Evolutionary conservation across 2,888 invertebrate genomes (phyloP).

Genomic region (Candidula unifasciata): DNA sequence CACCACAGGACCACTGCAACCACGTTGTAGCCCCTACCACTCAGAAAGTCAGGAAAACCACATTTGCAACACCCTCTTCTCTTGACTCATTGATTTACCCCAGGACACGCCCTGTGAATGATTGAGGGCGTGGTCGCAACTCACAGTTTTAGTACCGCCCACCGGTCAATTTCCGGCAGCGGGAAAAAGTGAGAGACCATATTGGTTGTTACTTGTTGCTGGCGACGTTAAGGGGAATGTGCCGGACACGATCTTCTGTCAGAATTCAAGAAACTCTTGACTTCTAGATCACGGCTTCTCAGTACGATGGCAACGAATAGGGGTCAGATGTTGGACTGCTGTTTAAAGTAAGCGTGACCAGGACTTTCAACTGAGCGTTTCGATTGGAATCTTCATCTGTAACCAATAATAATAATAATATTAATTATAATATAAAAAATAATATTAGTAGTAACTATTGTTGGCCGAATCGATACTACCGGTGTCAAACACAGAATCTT

Average conservation of each 20-base stretch:
- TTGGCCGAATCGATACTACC: no score
- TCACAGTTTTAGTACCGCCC: not conserved
- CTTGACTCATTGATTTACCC: not conserved
- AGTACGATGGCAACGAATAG: no score
- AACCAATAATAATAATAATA: no score
- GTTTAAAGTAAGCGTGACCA: no score
- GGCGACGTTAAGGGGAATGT: not conserved
- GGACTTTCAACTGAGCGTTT: no score
- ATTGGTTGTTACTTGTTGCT: not conserved
- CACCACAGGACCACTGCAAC: not conserved
- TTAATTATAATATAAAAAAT: no score
- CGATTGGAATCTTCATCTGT: no score
- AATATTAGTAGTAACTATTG: no score
- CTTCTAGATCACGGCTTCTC: not conserved
- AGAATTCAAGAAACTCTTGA: not conserved
- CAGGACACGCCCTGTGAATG: not conserved
- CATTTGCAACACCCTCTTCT: not conserved
- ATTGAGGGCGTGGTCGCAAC: slow-evolving; percentile 1
- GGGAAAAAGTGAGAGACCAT: slow-evolving; percentile 12
- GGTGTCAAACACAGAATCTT: no score
- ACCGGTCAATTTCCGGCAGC: slow-evolving; percentile 8
- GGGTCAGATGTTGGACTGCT: no score
- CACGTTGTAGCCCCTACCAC: not conserved
- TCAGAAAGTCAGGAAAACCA: not conserved
- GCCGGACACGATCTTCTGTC: not conserved